phyloP scores from a whole-genome alignment of 2,888 invertebrate genomes.

The Erpobdella octoculata region DNA sequence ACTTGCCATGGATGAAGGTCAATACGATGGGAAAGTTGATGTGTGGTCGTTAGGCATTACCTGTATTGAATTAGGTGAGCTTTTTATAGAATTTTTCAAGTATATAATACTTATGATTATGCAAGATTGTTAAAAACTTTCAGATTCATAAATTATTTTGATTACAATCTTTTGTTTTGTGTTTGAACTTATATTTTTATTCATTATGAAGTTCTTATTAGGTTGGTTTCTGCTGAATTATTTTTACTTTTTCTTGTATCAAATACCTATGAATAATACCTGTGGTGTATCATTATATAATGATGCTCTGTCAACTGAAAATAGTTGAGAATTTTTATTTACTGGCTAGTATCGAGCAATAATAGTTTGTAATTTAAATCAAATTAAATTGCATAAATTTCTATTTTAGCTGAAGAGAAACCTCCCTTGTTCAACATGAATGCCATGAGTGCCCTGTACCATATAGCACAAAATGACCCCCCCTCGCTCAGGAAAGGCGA shows the following conservation, averaged over 20 bases:
- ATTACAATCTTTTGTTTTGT: no score
- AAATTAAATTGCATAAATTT: no score
- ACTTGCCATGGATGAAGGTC: slow-evolving; percentile 98
- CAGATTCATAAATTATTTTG: not conserved
- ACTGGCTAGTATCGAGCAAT: no score
- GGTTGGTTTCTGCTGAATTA: not conserved
- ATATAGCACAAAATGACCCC: slow-evolving; percentile 98
- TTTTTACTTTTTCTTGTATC: not conserved
- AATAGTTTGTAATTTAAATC: no score
- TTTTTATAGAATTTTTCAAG: no score
- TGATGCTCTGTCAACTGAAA: no score
- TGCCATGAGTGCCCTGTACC: slow-evolving; percentile 99
- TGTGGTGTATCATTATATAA: not conserved
- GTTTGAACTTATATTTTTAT: no score
- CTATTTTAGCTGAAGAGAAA: slow-evolving; percentile 82
- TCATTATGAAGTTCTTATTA: no score
- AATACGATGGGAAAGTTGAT: slow-evolving; percentile 97
- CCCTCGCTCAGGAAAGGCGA: slow-evolving; percentile 63
- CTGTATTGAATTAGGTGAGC: slow-evolving; percentile 81
- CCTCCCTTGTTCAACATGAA: slow-evolving; percentile 98
- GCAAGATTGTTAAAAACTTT: not conserved
- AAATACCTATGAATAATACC: not conserved
- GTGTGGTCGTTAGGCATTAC: slow-evolving; percentile 97
- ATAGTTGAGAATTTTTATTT: no score
- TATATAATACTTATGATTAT: no score